phyloP scores from a whole-genome alignment of 2,113 vertebrate species.

The Oreocharis arfaki region DNA sequence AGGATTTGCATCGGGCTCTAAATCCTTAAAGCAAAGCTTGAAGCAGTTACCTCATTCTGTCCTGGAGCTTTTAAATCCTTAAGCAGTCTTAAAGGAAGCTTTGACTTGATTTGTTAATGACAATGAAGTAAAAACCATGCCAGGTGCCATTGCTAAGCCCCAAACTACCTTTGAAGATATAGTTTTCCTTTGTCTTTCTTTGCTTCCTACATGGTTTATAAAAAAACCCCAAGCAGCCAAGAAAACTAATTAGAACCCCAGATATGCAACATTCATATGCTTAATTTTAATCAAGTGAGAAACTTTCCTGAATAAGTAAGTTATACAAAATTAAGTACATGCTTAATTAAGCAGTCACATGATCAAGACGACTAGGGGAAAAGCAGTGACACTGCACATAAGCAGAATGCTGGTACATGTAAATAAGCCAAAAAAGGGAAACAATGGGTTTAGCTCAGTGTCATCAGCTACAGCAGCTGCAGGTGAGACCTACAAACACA shows the following conservation, averaged over 20 bases:
- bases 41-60: not conserved
- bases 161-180: not conserved
- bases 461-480: not conserved
- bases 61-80: constrained; percentile 17
- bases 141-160: not conserved
- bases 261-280: constrained; percentile 55
- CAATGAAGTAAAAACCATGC: not conserved
- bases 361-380: constrained; percentile 16
- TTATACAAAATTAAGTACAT: constrained; percentile 53
- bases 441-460: not conserved
- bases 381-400: not conserved
- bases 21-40: constrained; percentile 14
- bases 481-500: not conserved
- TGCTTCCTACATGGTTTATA: not conserved
- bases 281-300: constrained; percentile 65
- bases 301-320: constrained; percentile 57
- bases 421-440: not conserved
- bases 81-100: not conserved
- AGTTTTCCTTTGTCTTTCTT: constrained; percentile 14
- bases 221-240: not conserved
- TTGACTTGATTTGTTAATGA: not conserved
- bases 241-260: constrained; percentile 56
- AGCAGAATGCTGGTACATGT: not conserved
- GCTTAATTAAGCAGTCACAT: constrained; percentile 47
- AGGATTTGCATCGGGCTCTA: not conserved